Evolutionary conservation across 2,113 vertebrate species (phyloP).

Genomic region (Coryphaenoides rupestris): DNA sequence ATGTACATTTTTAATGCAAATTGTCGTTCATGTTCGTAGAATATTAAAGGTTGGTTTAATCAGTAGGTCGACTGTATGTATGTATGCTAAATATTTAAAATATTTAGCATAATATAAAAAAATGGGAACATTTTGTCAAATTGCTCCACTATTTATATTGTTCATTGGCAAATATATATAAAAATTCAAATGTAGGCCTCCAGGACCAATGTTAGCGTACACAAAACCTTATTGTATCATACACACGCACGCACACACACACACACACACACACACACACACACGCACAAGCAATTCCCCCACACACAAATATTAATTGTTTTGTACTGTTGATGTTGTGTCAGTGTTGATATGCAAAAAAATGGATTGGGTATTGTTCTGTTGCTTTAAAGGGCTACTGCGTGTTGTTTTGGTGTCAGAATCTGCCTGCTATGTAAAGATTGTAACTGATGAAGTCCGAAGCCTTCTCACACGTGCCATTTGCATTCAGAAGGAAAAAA

Average conservation of each 20-base stretch:
- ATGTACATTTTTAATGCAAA: conserved; percentile 2
- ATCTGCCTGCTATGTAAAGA: conserved; percentile 30
- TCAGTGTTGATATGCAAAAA: conserved; percentile 25
- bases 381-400: conserved; percentile 56
- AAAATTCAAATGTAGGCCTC: background rate
- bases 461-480: conserved; percentile 51
- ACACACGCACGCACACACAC: conserved; percentile 2
- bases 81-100: conserved; percentile 21
- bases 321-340: conserved; percentile 23
- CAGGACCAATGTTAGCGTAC: conserved; percentile 2
- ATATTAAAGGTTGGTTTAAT: conserved; percentile 23
- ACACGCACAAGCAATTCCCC: no score
- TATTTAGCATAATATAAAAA: no score
- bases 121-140: conserved; percentile 7
- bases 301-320: background rate
- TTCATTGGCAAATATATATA: conserved; percentile 22
- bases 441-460: conserved; percentile 43
- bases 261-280: no score
- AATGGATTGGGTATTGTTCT: conserved; percentile 7
- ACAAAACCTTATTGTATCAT: background rate
- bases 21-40: background rate
- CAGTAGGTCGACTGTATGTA: conserved; percentile 17
- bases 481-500: conserved; percentile 17
- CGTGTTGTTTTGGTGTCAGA: conserved; percentile 28
- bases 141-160: background rate